Base-by-base conservation (phyloP, 2,113 vertebrate genomes). In the Nicator chloris region DNA sequence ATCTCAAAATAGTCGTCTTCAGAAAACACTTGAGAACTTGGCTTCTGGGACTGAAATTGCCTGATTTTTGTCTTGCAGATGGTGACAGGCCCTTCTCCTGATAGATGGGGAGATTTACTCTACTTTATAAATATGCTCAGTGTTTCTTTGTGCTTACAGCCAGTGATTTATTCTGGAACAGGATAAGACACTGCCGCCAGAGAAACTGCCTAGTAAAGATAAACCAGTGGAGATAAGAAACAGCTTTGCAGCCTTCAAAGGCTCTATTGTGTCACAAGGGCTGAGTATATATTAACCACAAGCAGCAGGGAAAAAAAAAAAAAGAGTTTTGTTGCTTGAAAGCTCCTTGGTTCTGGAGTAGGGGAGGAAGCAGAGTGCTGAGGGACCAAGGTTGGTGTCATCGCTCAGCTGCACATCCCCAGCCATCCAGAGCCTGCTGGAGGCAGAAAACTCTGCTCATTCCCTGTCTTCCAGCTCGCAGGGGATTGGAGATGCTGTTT, bases 401-500 rank as follows among this genome's bases (percentile, higher is more conserved):
- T 24, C 40, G 10, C 17, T 21, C 21, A 64, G 1, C 57, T 54
- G 51, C 51, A 15, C 37, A 4, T 15, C 45, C 13, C 7, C 60
- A 53, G 64, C 6, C 19, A 44, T 4, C 15, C 49, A 28, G 39
- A 66, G 23, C 35, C 18, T 68, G 37, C 40, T 16, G 61, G 47
- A 79, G n/a, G 39, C 33, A 40, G 10, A 30, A 10, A 24, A 45
- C 5, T 28, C 61, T 71, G 33, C 42, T 24, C 20, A 1, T 27
- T 44, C 11, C 11, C 75, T 56, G 2, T 15, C 31, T 19, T 4
- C 53, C 23, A 28, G 3, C 15, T 33, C 15, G n/a, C 63, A 12
- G 27, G 3, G 53, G 2, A 6, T 0, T 16, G 15, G 0, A 15
- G 64, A 2, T 23, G 31, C 19, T 35, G 39, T 2, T 1, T 18